Evolutionary conservation across 2,888 invertebrate species (phyloP), one percentile per base, ranked within the genome.

Genomic region (Leptarthrus brevirostris): DNA sequence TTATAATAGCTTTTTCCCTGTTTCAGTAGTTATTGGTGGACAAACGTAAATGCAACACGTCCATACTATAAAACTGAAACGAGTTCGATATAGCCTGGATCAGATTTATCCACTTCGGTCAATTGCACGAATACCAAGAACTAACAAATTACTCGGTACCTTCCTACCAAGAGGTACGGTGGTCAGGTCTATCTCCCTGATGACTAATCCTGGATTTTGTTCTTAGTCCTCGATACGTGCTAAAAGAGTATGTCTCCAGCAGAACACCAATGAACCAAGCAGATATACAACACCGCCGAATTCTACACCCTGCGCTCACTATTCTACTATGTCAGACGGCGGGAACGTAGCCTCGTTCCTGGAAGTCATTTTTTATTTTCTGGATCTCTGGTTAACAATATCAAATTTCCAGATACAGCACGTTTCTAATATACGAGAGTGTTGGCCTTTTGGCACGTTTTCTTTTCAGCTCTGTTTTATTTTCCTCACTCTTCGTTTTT

Each of bases 351-450:
- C 52, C 64, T 47, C 47, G 26, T 66, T 24, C 20, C 52, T 30
- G 69, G 69, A 69, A 69, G 69, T 69, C 69, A 69, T 69, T 69
- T 69, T 69, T 69, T 69, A 69, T 69, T 69, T 69, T 69, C 69
- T 52, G 69, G 69, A 69, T 69, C 69, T 71, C 54, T 54, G 71
- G 71, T 71, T 71, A 71, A 71, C 71, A 71, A 71, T 81, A 82
- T 82, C 82, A 80, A 74, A 75, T 77, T 74, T 76, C 73, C 61
- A 82, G 83, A 82, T 82, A 83, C 82, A 82, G 82, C 83, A 82
- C 83, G 82, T 83, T 81, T 81, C 82, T 82, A 82, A 83, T 82
- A 83, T 76, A 76, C 74, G 74, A 66, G 76, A 74, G 74, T 74
- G 74, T 74, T 76, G 76, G 76, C 73, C 74, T 74, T 76, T 76